Evolutionary conservation across 2,888 invertebrate species (phyloP), one percentile per base, ranked within the genome.

Genomic region (Torymus auratus): DNA sequence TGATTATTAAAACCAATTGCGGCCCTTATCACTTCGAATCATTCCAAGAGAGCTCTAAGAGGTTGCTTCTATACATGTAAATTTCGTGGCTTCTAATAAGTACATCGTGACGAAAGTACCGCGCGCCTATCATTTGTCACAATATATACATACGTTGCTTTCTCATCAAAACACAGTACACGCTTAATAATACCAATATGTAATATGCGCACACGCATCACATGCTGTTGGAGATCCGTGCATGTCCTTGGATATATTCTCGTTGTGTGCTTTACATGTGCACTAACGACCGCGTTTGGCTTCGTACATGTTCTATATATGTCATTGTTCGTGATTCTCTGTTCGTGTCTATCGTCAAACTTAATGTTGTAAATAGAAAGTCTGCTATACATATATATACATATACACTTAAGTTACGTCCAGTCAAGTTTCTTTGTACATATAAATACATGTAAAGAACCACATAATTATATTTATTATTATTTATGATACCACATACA

Each of bases 201-300:
- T 67, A 62, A 62, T 52, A 4, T n/a, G 13, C 15, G 41, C 41
- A 7, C 41, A 41, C 41, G 7, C 7, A 5, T 7, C 41, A 41
- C 14, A 58, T 68, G 65, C 71, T 65, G 62, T 56, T 72, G 73
- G 55, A 61, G 20, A 62, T 53, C 14, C 61, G 55, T 55, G 68
- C 56, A 62, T 78, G 68, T 61, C 41, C 28, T 68, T 73, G 72
- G 15, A 77, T 65, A 60, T 41, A 60, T 12, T 28, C 20, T 67
- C 71, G 71, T 78, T 70, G 80, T 70, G 80, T 69, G 77, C 81
- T 81, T 81, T 58, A 74, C 52, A 70, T 58, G 77, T 78, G 74
- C 78, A 81, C 81, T 74, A 81, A 78, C 50, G 67, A 60, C 23
- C 56, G 67, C 17, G 67, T 55, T 67, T 56, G 41, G 41, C 41